Evolutionary conservation across 2,797 vertebrate genomes (phyloP), one percentile per base, ranked within the genome.

Genomic region (Loriculus beryllinus): DNA sequence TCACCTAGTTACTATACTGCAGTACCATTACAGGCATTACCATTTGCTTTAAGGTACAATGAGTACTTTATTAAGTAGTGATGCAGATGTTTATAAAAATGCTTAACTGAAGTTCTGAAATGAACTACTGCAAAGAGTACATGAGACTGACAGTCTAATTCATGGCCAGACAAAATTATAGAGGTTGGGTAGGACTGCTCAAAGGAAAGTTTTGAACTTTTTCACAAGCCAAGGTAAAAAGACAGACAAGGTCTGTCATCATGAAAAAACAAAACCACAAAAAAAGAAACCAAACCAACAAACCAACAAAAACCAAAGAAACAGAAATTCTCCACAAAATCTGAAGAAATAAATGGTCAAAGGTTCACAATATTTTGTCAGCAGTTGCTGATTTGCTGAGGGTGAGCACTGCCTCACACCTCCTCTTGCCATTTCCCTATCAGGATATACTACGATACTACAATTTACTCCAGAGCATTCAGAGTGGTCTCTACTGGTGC

Each of bases 31-130:
- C 13, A 93, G 37, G 54, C 68, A 92, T 93, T 96, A 83, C 52
- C 51, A 82, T 95, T 92, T 83, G 62, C 88, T 96, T 82, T 87
- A 92, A 95, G 57, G 79, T 89, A 52, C n/a, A 37, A 76, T 71
- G n/a, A 93, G 78, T 91, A 85, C 90, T 90, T 94, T 92, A 95
- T 91, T 94, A 82, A 63, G 56, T 40, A 78, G 68, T 43, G 59
- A 45, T 75, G 37, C 43, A 92, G 71, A 88, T 93, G 63, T 80
- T 93, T 93, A 82, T 79, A 79, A 84, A 94, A 95, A 88, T 21
- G 54, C 16, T 59, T n/a, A 78, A 54, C 19, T 47, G 9, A 72
- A 72, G 35, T 63, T 93, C 88, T 86, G 59, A 79, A 86, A 92
- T 51, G 25, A 95, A 69, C 51, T 51, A 72, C 9, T 12, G 2